phyloP scores from a whole-genome alignment of 2,113 vertebrate genomes.

The Glaucidium brasilianum region DNA sequence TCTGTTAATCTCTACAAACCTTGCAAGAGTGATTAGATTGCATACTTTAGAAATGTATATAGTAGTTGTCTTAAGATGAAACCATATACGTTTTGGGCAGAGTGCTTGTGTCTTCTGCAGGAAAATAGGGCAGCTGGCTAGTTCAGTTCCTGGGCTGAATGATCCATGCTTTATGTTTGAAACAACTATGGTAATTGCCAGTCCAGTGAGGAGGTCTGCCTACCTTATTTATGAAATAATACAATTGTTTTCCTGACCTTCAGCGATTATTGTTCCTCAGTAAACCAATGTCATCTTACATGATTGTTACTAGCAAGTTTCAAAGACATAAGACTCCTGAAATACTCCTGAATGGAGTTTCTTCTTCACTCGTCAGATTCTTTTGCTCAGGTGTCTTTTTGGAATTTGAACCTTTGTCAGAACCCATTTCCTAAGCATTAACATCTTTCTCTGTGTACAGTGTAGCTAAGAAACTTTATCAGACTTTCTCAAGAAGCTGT shows the following conservation, averaged over 20 bases:
- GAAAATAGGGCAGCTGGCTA: background rate
- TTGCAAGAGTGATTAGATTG: background rate
- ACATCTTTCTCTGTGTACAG: background rate
- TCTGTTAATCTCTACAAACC: background rate
- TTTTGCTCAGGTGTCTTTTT: background rate
- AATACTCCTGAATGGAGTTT: background rate
- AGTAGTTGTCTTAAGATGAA: background rate
- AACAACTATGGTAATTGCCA: background rate
- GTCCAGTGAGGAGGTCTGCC: background rate
- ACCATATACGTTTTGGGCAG: background rate
- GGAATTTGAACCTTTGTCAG: background rate
- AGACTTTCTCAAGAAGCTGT: background rate
- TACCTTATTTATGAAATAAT: background rate
- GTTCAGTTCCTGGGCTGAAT: background rate
- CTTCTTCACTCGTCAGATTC: background rate
- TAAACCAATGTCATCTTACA: background rate
- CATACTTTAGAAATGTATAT: background rate
- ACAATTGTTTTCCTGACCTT: background rate
- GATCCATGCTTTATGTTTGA: background rate
- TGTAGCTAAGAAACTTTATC: background rate
- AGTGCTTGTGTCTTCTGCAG: background rate
- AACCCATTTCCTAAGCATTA: background rate
- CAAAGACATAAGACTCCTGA: background rate
- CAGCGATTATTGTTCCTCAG: rapidly evolving
- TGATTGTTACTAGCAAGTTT: rapidly evolving